Evolutionary conservation across 2,888 invertebrate genomes (phyloP).

Genomic region (Rhogogaster chlorosoma): DNA sequence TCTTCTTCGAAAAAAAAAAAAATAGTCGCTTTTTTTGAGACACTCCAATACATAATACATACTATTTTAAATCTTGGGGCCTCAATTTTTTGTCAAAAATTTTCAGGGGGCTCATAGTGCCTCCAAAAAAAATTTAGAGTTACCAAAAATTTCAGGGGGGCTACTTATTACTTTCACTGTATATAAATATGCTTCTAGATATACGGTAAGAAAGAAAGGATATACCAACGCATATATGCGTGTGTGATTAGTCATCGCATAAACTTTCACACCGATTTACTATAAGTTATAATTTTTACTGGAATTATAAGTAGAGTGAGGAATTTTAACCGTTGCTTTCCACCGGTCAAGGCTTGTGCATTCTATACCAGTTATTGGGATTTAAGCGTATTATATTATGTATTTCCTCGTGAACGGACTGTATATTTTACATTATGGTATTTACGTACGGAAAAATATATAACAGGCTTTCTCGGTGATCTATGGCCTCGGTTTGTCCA

Average conservation of each 20-base stretch:
- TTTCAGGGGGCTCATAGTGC: too few species aligned
- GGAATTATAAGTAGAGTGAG: neutral
- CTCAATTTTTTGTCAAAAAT: too few species aligned
- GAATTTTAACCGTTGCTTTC: slow-evolving; percentile 25
- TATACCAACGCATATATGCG: neutral
- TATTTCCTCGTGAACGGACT: neutral
- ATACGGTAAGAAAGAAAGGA: too few species aligned
- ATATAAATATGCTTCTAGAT: too few species aligned
- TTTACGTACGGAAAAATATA: neutral
- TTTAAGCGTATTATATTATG: neutral
- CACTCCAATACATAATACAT: too few species aligned
- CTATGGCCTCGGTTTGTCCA: slow-evolving; percentile 11
- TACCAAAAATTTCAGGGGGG: too few species aligned
- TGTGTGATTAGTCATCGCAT: neutral
- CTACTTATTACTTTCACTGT: too few species aligned
- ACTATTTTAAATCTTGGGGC: too few species aligned
- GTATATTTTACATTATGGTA: neutral
- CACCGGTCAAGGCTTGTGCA: neutral
- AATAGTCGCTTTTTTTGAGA: too few species aligned
- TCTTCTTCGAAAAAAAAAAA: too few species aligned
- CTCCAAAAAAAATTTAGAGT: too few species aligned
- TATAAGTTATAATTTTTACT: neutral
- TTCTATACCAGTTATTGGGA: neutral
- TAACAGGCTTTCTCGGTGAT: slow-evolving; percentile 4
- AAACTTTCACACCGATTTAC: neutral